phyloP scores from a whole-genome alignment of 2,888 invertebrate genomes.

The Hirtodrosophila histrioides region DNA sequence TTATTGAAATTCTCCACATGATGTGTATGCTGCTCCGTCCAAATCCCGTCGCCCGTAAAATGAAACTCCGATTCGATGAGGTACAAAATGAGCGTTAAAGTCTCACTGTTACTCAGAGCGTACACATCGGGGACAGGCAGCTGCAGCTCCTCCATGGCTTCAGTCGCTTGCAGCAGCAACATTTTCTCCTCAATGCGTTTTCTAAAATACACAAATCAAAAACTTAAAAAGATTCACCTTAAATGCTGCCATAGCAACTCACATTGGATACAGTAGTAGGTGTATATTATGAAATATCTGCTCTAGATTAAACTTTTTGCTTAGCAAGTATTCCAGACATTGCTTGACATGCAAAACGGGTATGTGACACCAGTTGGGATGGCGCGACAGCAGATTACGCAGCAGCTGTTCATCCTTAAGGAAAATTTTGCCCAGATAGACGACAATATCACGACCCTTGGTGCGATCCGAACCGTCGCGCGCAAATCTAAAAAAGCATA shows the following conservation, averaged over 20 bases:
- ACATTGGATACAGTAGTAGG: conserved; percentile 89
- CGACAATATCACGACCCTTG: conserved; percentile 84
- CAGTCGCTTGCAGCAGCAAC: conserved; percentile 57
- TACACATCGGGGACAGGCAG: conserved; percentile 71
- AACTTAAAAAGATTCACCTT: background rate
- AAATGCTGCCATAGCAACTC: conserved; percentile 60
- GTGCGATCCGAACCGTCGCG: conserved; percentile 86
- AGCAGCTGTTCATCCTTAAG: conserved; percentile 74
- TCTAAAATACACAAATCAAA: conserved; percentile 48
- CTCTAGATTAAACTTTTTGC: conserved; percentile 85
- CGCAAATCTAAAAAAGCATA: conserved; percentile 84
- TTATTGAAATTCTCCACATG: conserved; percentile 83
- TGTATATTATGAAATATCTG: conserved; percentile 87
- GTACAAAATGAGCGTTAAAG: conserved; percentile 89
- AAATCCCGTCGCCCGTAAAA: conserved; percentile 91
- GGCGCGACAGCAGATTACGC: conserved; percentile 85
- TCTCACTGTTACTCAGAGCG: conserved; percentile 85
- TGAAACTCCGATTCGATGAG: conserved; percentile 89
- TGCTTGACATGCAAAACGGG: conserved; percentile 87
- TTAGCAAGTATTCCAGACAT: conserved; percentile 86
- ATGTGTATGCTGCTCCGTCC: conserved; percentile 85
- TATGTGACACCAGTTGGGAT: conserved; percentile 88
- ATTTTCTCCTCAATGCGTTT: conserved; percentile 82
- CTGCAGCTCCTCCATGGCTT: conserved; percentile 71
- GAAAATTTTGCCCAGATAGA: conserved; percentile 84